phyloP scores from a whole-genome alignment of 2,797 vertebrate genomes.

The Ceyx erithaca region DNA sequence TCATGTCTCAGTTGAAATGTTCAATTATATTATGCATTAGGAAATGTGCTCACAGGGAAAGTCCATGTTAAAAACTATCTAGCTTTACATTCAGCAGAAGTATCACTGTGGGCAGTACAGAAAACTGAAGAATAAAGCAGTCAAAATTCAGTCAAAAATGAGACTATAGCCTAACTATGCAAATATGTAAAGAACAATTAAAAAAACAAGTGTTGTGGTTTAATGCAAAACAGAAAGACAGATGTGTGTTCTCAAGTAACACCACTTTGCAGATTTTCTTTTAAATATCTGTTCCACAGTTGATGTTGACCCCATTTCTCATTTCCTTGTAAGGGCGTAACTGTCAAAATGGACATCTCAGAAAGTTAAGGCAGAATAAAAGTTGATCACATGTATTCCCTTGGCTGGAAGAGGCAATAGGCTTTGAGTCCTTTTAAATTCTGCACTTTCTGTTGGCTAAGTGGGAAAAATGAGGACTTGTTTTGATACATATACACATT shows the following conservation, averaged over 20 bases:
- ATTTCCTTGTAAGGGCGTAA: not conserved
- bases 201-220: not conserved
- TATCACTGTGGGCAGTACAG: not conserved
- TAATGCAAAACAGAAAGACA: conserved; percentile 7
- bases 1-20: not conserved
- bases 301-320: not conserved
- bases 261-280: not conserved
- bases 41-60: not conserved
- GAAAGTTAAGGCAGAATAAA: not conserved
- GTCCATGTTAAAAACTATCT: not conserved
- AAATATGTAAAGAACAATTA: not conserved
- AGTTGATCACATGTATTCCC: not conserved
- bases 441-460: not conserved
- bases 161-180: not conserved
- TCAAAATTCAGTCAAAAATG: conserved; percentile 1
- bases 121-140: not conserved
- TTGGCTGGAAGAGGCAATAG: not conserved
- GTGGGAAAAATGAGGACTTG: not conserved
- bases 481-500: not conserved
- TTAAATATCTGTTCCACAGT: not conserved
- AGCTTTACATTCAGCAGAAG: not conserved
- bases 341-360: not conserved
- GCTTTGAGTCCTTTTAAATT: not conserved
- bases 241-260: not conserved
- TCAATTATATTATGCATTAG: not conserved